A percentile compares a stretch with the other conserved stretches of the same genome.
phyloP scores from a whole-genome alignment of 2,113 vertebrate species.

The Cisticola juncidis region DNA sequence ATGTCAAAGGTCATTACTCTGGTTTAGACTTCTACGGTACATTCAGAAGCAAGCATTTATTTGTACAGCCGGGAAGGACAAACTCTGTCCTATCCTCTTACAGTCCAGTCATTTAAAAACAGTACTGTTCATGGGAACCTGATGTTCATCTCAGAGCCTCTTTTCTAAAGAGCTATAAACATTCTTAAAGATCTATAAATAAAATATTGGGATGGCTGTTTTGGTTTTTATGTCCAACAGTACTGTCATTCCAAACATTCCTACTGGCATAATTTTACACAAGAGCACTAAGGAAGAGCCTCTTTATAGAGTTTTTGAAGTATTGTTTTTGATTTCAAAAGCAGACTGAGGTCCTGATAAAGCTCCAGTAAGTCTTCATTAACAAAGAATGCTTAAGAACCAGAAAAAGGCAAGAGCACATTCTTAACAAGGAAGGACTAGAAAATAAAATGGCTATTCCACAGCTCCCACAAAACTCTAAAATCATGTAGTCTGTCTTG shows the following conservation, averaged over 20 bases:
- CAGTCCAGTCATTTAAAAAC: neutral
- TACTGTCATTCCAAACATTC: neutral
- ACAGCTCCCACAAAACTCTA: neutral
- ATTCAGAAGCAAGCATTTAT: neutral
- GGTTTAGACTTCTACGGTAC: neutral
- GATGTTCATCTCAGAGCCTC: neutral
- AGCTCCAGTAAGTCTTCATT: neutral
- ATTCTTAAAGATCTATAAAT: neutral
- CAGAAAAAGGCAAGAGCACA: neutral
- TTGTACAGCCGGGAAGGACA: neutral
- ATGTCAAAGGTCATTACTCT: neutral
- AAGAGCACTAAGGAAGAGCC: neutral
- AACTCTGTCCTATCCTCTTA: neutral
- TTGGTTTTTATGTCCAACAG: neutral
- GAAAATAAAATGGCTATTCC: neutral
- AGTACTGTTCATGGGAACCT: neutral
- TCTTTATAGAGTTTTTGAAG: neutral
- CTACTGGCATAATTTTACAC: neutral
- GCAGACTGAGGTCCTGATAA: neutral
- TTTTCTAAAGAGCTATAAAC: neutral
- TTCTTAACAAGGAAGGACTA: neutral
- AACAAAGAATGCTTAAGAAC: neutral
- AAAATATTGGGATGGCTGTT: neutral
- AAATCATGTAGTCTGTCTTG: neutral
- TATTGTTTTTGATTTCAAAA: neutral